A percentile compares a stretch with the other conserved stretches of the same genome.
Conservation (phyloP, 1,140 invertebrate genomes). For the Pseudobourletiella spinata region DNA sequence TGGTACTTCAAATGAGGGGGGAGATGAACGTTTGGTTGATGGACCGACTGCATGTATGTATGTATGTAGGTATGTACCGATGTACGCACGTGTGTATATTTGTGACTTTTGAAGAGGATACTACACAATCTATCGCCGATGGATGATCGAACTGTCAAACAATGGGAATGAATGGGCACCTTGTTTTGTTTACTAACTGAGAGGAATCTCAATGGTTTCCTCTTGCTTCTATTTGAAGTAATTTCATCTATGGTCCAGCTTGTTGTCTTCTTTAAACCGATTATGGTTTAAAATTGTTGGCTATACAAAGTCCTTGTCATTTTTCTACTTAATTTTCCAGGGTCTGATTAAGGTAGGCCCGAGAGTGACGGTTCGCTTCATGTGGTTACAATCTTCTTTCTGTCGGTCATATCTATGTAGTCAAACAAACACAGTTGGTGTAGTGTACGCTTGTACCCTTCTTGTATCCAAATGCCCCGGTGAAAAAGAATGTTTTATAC, state of each 20-base stretch:
- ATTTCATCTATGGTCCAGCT: background rate
- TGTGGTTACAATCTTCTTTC: background rate
- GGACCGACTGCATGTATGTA: no score
- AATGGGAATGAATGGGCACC: slow-evolving; percentile 1
- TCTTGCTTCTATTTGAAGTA: background rate
- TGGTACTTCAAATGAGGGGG: no score
- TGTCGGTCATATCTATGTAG: no score
- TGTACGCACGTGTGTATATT: no score
- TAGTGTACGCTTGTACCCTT: no score
- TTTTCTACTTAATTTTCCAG: slow-evolving; percentile 21
- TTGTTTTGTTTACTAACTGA: background rate
- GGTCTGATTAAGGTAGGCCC: slow-evolving; percentile 13
- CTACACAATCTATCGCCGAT: background rate
- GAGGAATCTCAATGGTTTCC: background rate
- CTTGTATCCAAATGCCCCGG: no score
- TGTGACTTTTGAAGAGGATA: no score
- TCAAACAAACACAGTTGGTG: no score
- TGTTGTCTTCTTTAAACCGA: background rate
- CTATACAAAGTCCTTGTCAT: slow-evolving; percentile 17
- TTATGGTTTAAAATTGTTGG: background rate
- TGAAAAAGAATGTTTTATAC: background rate
- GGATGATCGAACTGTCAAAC: slow-evolving; percentile 5
- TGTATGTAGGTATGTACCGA: no score
- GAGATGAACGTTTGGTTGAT: no score
- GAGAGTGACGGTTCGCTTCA: no score